Conservation (phyloP, 2,888 invertebrate genomes). For the Tetropium fuscum region DNA sequence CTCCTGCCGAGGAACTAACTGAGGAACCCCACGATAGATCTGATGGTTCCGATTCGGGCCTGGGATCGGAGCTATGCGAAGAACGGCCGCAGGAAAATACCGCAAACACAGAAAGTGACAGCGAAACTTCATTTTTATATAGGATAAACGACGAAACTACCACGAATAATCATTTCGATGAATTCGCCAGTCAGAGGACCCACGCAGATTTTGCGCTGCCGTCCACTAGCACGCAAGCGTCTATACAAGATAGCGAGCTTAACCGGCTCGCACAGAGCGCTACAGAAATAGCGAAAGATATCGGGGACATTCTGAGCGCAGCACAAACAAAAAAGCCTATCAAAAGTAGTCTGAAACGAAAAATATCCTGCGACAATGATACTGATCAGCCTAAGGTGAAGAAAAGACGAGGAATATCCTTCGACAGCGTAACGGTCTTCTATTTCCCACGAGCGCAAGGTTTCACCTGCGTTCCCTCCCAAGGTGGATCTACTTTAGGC, state of each 20-base stretch:
- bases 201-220: slow-evolving; percentile 46
- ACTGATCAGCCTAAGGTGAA: slow-evolving; percentile 70
- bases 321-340: slow-evolving; percentile 52
- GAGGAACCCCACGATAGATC: slow-evolving; percentile 76
- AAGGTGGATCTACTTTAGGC: slow-evolving; percentile 92
- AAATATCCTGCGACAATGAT: slow-evolving; percentile 66
- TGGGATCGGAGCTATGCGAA: slow-evolving; percentile 81
- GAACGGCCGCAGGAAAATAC: slow-evolving; percentile 65
- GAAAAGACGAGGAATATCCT: slow-evolving; percentile 85
- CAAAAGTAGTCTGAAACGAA: slow-evolving; percentile 80
- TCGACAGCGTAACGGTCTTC: slow-evolving; percentile 93
- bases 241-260: slow-evolving; percentile 22
- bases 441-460: slow-evolving; percentile 95
- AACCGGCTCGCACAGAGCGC: slow-evolving; percentile 29
- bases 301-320: slow-evolving; percentile 50
- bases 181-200: slow-evolving; percentile 31
- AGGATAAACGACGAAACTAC: slow-evolving; percentile 52
- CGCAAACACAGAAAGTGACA: slow-evolving; percentile 64
- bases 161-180: slow-evolving; percentile 33
- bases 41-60: slow-evolving; percentile 87
- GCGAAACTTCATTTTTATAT: slow-evolving; percentile 69
- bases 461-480: slow-evolving; percentile 91
- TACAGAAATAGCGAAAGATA: slow-evolving; percentile 43
- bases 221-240: slow-evolving; percentile 41
- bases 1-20: slow-evolving; percentile 69